A percentile compares a stretch with the other conserved stretches of the same genome.
Evolutionary conservation across 2,888 invertebrate genomes (phyloP).

Genomic region (Napeogenes sylphis): DNA sequence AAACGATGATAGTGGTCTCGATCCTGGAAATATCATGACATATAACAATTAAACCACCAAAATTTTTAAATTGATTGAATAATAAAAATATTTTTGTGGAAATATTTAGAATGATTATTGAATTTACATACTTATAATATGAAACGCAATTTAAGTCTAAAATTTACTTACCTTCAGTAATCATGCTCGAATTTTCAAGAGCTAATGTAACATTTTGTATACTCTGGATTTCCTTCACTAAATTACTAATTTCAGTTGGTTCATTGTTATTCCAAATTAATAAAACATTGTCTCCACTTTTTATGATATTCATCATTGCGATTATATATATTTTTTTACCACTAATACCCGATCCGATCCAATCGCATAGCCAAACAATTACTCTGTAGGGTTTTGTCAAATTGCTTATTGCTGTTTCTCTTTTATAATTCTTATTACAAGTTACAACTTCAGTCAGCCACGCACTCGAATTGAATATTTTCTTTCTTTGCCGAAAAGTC

Average conservation of each 20-base stretch:
- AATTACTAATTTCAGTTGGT: constrained; percentile 68
- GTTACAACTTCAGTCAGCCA: too few relatives aligned
- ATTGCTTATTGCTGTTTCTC: too few relatives aligned
- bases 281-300: constrained; percentile 67
- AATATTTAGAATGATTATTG: too few relatives aligned
- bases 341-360: too few relatives aligned
- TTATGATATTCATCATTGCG: constrained; percentile 53
- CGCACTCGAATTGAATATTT: too few relatives aligned
- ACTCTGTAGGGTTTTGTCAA: too few relatives aligned
- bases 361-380: too few relatives aligned
- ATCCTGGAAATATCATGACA: constrained; percentile 57
- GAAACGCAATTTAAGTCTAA: not conserved
- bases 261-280: constrained; percentile 77
- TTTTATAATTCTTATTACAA: too few relatives aligned
- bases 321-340: constrained; percentile 1
- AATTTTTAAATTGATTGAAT: too few relatives aligned
- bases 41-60: too few relatives aligned
- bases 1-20: constrained; percentile 77
- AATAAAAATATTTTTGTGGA: too few relatives aligned
- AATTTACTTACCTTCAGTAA: constrained; percentile 75
- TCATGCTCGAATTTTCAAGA: constrained; percentile 79
- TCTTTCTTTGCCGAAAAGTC: too few relatives aligned
- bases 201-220: constrained; percentile 69
- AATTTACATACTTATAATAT: not conserved
- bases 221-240: constrained; percentile 71